Conservation (phyloP, 2,797 vertebrate genomes). For the Sebastes nivosus region DNA sequence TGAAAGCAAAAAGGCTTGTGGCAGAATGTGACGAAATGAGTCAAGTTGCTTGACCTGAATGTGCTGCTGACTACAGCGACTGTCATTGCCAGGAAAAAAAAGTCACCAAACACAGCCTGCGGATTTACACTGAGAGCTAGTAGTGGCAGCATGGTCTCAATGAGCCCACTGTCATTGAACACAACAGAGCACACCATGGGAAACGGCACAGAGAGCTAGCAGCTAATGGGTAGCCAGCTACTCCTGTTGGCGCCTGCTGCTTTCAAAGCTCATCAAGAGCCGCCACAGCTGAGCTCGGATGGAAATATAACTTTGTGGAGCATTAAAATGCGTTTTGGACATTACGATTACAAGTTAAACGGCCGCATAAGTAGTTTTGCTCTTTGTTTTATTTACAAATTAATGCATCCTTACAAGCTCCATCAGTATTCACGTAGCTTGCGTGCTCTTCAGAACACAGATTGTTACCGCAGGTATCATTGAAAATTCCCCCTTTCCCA, state of each 20-base stretch:
- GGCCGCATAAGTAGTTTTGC: neutral
- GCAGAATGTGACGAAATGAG: slow-evolving; percentile 67
- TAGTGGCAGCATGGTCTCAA: slow-evolving; percentile 39
- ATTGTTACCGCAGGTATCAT: slow-evolving; percentile 41
- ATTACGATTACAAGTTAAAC: neutral
- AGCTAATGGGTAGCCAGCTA: slow-evolving; percentile 49
- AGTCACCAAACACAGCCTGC: slow-evolving; percentile 57
- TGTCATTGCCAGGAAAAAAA: slow-evolving; percentile 54
- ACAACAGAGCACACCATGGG: slow-evolving; percentile 31
- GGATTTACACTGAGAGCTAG: slow-evolving; percentile 49
- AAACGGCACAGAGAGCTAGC: slow-evolving; percentile 11
- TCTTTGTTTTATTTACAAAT: neutral
- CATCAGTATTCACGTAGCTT: slow-evolving; percentile 27
- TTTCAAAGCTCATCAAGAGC: slow-evolving; percentile 18
- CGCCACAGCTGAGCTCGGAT: slow-evolving; percentile 7
- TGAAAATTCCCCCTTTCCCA: slow-evolving; percentile 33
- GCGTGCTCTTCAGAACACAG: slow-evolving; percentile 17
- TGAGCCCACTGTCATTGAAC: slow-evolving; percentile 61
- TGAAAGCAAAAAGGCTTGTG: slow-evolving; percentile 62
- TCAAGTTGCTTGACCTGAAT: slow-evolving; percentile 72
- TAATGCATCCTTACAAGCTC: neutral
- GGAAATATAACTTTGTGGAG: neutral
- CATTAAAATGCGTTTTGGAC: neutral
- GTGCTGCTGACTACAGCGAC: slow-evolving; percentile 58
- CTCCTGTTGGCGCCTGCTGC: slow-evolving; percentile 16